Evolutionary conservation across 2,113 vertebrate genomes (phyloP), one percentile per base, ranked within the genome.

Genomic region (Hipposideros armiger): DNA sequence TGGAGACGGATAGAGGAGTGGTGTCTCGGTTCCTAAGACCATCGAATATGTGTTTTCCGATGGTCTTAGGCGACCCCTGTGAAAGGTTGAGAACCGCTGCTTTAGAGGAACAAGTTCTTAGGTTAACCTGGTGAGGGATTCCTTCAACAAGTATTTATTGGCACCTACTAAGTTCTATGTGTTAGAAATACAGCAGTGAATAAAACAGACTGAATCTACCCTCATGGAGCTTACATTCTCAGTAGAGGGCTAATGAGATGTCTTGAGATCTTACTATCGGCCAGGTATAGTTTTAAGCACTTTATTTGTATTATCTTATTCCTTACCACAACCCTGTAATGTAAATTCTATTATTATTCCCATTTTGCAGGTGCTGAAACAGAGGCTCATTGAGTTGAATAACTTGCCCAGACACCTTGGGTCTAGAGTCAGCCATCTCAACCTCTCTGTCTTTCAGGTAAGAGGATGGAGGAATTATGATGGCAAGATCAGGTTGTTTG

Each of bases 361-460:
- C 60, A 54, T 81, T 95, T 94, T 86, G 17, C 74, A 95, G 60
- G 47, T 89, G 16, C 50, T 60, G 64, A 81, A 87, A 81, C 74
- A 78, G 85, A 93, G 66, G 16, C 70, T 85, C 52, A 4, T 36
- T 3, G 14, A 89, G 28, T 56, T 58, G 30, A 72, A 7, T 56
- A 54, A 93, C 58, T 89, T 74, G 52, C 40, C 28, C 3, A 42
- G 40, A 47, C 28, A 26, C 16, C 58, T 45, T 40, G 30, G 7
- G 47, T 95, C 50, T 47, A 47, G 42, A 88, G 22, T 22, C 87
- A 72, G n/a, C 42, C 42, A 52, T 67, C 16, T 56, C 20, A 40
- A 45, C 19, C 47, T 77, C 14, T 90, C 50, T 81, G 15, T 72
- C 20, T 81, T 92, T 78, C 28, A 69, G 58, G 6, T 66, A 62